A percentile compares a stretch with the other conserved stretches of the same genome.
phyloP scores from a whole-genome alignment of 1,140 invertebrate species.

The Glossosoma conforme region DNA sequence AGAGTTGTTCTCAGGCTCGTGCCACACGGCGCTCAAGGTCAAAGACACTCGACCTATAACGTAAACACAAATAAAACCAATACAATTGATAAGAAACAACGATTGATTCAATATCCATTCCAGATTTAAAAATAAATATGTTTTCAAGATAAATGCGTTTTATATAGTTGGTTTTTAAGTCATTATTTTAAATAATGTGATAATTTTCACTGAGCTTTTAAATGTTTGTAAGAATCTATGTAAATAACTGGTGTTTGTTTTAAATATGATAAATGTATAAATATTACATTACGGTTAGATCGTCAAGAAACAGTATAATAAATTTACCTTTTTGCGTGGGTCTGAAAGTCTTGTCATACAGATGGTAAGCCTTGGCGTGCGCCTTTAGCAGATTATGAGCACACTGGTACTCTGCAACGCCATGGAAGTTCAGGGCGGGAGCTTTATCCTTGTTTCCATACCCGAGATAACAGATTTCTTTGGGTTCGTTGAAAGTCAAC shows the following conservation, averaged over 20 bases:
- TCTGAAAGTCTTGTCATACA: conserved; percentile 58
- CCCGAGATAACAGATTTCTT: conserved; percentile 36
- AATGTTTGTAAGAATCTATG: too few relatives aligned
- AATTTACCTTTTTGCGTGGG: conserved; percentile 52
- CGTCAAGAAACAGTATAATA: neutral
- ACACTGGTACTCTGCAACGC: conserved; percentile 47
- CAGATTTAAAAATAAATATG: too few relatives aligned
- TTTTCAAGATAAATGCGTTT: too few relatives aligned
- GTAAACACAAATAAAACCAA: conserved; percentile 5
- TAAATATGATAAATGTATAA: too few relatives aligned
- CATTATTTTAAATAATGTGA: too few relatives aligned
- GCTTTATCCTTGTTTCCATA: conserved; percentile 41
- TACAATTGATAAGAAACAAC: too few relatives aligned
- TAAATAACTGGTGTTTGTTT: too few relatives aligned
- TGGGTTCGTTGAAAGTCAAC: conserved; percentile 50
- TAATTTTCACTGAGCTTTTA: too few relatives aligned
- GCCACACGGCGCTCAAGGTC: conserved; percentile 45
- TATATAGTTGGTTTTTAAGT: too few relatives aligned
- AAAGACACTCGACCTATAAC: conserved; percentile 49
- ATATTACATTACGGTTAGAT: too few relatives aligned
- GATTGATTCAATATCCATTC: too few relatives aligned
- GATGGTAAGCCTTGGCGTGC: conserved; percentile 50
- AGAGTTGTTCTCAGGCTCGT: conserved; percentile 39
- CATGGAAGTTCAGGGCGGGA: conserved; percentile 38
- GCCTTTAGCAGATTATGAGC: conserved; percentile 49